These are phyloP conservation scores for Merluccius polli DNA, from an alignment of 2,797 vertebrate species.

Conservation along the genomic window DNA sequence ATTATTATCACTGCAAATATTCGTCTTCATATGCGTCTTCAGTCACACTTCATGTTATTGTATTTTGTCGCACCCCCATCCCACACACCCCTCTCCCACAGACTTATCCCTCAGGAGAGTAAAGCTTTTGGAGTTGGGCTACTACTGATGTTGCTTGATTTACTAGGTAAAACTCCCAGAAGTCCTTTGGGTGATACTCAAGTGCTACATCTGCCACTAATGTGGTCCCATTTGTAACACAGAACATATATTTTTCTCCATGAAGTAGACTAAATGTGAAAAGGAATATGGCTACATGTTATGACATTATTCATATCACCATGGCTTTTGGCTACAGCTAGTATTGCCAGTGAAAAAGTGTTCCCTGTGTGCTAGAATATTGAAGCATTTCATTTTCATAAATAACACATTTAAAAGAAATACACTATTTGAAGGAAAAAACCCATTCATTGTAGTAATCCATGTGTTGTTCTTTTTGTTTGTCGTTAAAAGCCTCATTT, in stretches of 20 bases:
- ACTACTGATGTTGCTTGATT: neutral
- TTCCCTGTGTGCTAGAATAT: neutral
- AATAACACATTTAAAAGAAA: too few relatives aligned
- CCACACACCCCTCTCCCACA: slow-evolving; percentile 62
- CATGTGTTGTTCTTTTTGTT: neutral
- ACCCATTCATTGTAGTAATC: neutral
- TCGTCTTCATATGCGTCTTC: neutral
- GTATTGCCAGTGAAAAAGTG: neutral
- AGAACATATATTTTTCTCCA: neutral
- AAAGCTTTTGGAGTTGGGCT: slow-evolving; percentile 77
- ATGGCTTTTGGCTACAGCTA: neutral
- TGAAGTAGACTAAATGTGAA: neutral
- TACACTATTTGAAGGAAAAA: neutral
- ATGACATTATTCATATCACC: neutral
- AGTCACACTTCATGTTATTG: neutral
- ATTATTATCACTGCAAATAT: neutral
- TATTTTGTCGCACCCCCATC: neutral
- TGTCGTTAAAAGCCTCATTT: slow-evolving; percentile 67
- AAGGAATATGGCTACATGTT: neutral
- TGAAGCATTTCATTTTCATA: too few relatives aligned
- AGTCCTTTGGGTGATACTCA: neutral
- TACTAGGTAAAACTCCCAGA: slow-evolving; percentile 28
- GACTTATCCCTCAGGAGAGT: slow-evolving; percentile 74
- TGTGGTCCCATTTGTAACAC: neutral
- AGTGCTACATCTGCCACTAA: neutral